A percentile compares a stretch with the other conserved stretches of the same genome.
Evolutionary conservation across 2,888 invertebrate species (phyloP).

Genomic region (Tanytarsus gracilentus): DNA sequence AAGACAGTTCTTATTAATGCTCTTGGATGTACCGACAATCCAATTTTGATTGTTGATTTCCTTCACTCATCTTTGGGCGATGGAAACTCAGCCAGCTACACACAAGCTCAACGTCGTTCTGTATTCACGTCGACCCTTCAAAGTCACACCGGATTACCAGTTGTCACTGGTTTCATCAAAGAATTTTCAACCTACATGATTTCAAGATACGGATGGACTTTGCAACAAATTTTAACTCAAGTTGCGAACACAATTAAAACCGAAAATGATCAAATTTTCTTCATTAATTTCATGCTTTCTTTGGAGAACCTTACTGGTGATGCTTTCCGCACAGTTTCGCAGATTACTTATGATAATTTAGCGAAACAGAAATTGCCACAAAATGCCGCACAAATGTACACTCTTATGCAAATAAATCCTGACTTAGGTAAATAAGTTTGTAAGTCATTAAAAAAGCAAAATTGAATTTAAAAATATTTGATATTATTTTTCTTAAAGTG

Average conservation of each 20-base stretch:
- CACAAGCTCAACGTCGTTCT: background rate
- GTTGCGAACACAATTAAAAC: background rate
- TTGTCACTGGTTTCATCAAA: background rate
- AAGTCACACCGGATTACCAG: background rate
- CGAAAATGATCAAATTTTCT: background rate
- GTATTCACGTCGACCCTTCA: background rate
- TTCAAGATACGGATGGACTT: background rate
- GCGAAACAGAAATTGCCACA: too few species aligned
- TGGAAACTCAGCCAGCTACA: constrained; percentile 7
- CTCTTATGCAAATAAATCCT: too few species aligned
- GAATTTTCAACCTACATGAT: background rate
- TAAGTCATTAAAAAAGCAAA: too few species aligned
- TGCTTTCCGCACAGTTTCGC: too few species aligned
- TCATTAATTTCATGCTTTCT: background rate
- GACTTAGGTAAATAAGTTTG: too few species aligned
- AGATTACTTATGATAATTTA: too few species aligned
- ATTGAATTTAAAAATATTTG: too few species aligned
- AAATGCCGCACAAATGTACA: too few species aligned
- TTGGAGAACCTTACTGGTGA: too few species aligned
- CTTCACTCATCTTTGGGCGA: background rate
- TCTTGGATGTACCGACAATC: constrained; percentile 7
- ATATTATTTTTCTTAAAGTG: too few species aligned
- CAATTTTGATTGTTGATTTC: background rate
- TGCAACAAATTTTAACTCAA: background rate
- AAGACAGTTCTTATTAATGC: background rate